Evolutionary conservation across 2,113 vertebrate genomes (phyloP).

Genomic region (Tamias sibiricus): DNA sequence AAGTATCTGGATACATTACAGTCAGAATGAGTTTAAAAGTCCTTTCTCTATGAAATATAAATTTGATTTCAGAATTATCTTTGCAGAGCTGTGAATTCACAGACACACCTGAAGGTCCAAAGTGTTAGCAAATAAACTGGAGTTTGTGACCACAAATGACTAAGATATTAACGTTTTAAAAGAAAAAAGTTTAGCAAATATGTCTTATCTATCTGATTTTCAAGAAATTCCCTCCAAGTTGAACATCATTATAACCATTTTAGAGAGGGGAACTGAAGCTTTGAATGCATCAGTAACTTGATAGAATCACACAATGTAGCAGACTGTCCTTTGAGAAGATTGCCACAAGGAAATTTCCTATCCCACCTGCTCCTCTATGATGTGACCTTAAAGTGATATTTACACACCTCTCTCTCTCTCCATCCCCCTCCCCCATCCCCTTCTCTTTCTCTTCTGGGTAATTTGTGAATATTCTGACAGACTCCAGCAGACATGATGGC

Average conservation of each 20-base stretch:
- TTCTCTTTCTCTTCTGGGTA: neutral
- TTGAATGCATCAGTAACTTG: neutral
- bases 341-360: neutral
- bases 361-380: neutral
- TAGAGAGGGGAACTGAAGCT: neutral
- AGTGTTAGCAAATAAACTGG: neutral
- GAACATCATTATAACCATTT: neutral
- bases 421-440: too few relatives aligned
- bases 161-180: conserved; percentile 5
- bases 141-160: neutral
- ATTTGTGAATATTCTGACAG: neutral
- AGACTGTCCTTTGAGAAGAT: neutral
- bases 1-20: conserved; percentile 35
- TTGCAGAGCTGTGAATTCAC: neutral
- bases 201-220: neutral
- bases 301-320: neutral
- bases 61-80: conserved; percentile 31
- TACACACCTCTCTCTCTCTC: neutral
- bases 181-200: conserved; percentile 7
- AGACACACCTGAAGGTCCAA: neutral
- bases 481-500: neutral
- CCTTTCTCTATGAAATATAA: conserved; percentile 28
- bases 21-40: conserved; percentile 53
- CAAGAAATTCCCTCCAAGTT: neutral
- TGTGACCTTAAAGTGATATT: neutral